Conservation (phyloP, 2,113 vertebrate genomes). For the Poecile atricapillus region DNA sequence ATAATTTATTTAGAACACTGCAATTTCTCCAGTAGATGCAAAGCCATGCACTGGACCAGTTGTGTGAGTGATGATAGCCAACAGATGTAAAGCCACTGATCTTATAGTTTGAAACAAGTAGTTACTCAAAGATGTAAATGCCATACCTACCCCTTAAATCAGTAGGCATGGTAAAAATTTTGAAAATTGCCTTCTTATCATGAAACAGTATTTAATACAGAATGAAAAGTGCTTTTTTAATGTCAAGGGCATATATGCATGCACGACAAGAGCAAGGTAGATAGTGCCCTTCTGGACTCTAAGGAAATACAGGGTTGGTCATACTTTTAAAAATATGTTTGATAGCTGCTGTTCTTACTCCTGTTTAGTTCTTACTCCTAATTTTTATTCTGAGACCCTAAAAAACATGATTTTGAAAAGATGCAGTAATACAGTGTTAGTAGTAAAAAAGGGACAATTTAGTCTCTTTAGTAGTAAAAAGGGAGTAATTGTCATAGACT, state of each 20-base stretch:
- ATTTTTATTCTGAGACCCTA: background rate
- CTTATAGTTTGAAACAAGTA: background rate
- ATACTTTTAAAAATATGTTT: background rate
- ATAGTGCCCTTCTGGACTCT: background rate
- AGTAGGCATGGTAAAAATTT: background rate
- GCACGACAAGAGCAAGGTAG: background rate
- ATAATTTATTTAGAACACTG: background rate
- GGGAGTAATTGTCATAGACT: background rate
- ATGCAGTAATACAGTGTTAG: background rate
- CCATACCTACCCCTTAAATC: background rate
- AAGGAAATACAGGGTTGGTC: background rate
- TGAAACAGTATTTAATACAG: background rate
- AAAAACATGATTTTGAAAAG: background rate
- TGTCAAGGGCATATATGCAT: background rate
- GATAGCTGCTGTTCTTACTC: background rate
- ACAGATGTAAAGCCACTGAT: background rate
- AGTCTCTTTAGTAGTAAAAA: too few species aligned
- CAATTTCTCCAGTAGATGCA: background rate
- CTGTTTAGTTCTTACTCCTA: background rate
- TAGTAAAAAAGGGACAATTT: background rate
- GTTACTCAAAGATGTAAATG: background rate
- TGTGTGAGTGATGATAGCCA: background rate
- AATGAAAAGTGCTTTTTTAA: background rate
- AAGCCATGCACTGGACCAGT: background rate
- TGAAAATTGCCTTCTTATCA: background rate